Evolutionary conservation across 2,797 vertebrate species (phyloP).

Genomic region (Zalophus californianus): DNA sequence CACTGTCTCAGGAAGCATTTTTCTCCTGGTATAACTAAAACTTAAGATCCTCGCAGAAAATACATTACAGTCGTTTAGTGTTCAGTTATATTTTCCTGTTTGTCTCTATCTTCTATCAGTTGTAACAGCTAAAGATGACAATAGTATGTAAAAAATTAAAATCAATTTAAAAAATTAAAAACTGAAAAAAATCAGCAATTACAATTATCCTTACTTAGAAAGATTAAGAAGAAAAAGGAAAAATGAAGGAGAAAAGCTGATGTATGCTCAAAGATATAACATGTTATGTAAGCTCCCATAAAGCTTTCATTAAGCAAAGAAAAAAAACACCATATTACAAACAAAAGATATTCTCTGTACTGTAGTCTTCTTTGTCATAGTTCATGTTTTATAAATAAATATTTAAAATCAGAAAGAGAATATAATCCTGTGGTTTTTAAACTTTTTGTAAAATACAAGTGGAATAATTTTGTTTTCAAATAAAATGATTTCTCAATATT

Average conservation of each 20-base stretch:
- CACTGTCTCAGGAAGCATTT: background rate
- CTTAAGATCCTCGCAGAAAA: slow-evolving; percentile 32
- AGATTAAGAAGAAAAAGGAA: slow-evolving; percentile 22
- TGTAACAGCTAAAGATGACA: background rate
- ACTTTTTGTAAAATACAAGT: background rate
- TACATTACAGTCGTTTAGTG: background rate
- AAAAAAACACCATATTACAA: background rate
- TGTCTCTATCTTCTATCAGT: background rate
- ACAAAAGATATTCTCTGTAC: slow-evolving; percentile 17
- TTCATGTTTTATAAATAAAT: background rate
- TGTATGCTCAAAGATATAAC: slow-evolving; percentile 7
- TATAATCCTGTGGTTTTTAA: slow-evolving; percentile 1
- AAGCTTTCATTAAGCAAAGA: slow-evolving; percentile 24
- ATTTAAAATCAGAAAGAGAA: slow-evolving; percentile 53
- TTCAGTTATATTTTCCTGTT: background rate
- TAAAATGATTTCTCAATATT: background rate
- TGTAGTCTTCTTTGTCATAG: background rate
- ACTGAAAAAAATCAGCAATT: background rate
- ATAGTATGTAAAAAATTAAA: background rate
- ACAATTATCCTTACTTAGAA: background rate
- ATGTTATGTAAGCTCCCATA: background rate
- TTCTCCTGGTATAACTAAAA: slow-evolving; percentile 14
- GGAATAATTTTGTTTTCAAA: slow-evolving; percentile 55
- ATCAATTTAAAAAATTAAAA: slow-evolving; percentile 18
- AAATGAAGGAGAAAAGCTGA: background rate